phyloP scores from a whole-genome alignment of 2,888 invertebrate genomes.

The Drosophila paracracens region DNA sequence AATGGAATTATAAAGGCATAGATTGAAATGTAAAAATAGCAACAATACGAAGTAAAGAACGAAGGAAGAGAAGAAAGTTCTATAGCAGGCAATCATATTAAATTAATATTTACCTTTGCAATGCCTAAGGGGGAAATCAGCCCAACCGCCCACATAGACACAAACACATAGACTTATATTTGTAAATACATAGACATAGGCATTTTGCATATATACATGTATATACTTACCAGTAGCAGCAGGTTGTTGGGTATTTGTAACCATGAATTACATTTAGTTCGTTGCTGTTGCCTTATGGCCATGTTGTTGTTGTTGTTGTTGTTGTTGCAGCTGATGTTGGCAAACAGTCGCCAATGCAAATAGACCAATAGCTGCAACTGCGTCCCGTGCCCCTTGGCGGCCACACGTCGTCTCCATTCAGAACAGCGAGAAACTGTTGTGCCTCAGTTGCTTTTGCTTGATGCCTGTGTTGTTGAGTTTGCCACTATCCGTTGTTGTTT shows the following conservation, averaged over 20 bases:
- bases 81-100: constrained; percentile 1
- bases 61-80: background rate
- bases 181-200: constrained; percentile 25
- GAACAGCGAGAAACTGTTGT: constrained; percentile 41
- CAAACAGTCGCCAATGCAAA: constrained; percentile 43
- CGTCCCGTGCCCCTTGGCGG: constrained; percentile 42
- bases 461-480: constrained; percentile 6
- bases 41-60: background rate
- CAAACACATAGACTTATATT: constrained; percentile 14
- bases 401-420: constrained; percentile 67
- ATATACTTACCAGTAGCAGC: constrained; percentile 70
- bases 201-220: background rate
- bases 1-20: background rate
- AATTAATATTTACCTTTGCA: background rate
- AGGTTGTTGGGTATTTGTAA: constrained; percentile 74
- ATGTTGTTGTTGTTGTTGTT: constrained; percentile 59
- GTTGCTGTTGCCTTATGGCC: constrained; percentile 65
- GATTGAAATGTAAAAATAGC: background rate
- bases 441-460: constrained; percentile 15
- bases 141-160: background rate
- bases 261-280: constrained; percentile 75
- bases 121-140: background rate
- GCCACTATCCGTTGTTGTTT: constrained; percentile 21
- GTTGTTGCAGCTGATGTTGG: constrained; percentile 52
- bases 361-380: constrained; percentile 40